Base-by-base conservation (phyloP, 2,797 vertebrate genomes). In the Bradypodion pumilum region DNA sequence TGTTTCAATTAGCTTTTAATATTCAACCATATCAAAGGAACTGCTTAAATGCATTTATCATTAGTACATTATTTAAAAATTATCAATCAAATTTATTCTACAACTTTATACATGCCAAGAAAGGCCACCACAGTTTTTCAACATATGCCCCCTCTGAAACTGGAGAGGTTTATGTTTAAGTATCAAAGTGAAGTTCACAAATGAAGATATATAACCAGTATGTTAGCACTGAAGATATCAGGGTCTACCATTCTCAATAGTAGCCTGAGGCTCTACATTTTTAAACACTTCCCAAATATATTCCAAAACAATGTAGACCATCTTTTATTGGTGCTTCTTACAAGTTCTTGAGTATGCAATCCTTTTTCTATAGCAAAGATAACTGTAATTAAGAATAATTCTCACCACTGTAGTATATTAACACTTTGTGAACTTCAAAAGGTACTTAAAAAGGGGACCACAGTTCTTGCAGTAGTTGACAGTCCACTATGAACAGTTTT, bases 121-220 rank as follows among this genome's bases (percentile, higher is more conserved):
- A 96, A 97, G 96, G 96, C 96, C 96, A 97, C 96, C 96, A 95
- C 95, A 97, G 95, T 96, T 96, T 95, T 95, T 94, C 93, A 95
- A 95, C 94, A 94, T 96, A 95, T 93, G 94, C 95, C 95, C 95
- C 94, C 95, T 96, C 95, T 95, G 93, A 95, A 95, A 96, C 93
- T 94, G 93, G 93, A 96, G 94, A 93, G 92, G 83, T 93, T 94
- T 92, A 90, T 89, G 85, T 92, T 95, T 93, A 85, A 95, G 95
- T 95, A 94, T 89, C 90, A 93, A 91, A 92, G 90, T 91, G 94
- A 96, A 96, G 95, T 94, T 92, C 92, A 40, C 69, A 91, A 94
- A 95, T 86, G 80, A 87, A 86, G 93, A 89, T 80, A 87, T 89
- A 95, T 90, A 95, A 92, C 84, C 91, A 93, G 94, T 91, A 91